Evolutionary conservation across 2,113 vertebrate species (phyloP).

Genomic region (Furnarius figulus): DNA sequence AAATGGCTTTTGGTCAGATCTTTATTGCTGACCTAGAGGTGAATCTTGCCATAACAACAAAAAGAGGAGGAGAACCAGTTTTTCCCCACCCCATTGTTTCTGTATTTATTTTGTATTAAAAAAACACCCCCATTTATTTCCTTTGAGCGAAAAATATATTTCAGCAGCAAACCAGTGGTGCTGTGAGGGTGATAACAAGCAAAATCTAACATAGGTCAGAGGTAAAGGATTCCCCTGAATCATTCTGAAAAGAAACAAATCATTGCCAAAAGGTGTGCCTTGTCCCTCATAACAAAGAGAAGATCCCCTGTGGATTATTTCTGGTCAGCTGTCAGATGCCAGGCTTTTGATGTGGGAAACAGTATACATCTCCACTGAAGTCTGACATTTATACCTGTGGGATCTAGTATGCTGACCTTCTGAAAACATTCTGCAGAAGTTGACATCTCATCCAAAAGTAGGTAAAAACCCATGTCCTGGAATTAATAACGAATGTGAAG

Average conservation of each 20-base stretch:
- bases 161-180: background rate
- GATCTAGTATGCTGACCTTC: constrained; percentile 60
- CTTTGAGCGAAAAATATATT: background rate
- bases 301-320: constrained; percentile 59
- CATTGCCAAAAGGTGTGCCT: constrained; percentile 23
- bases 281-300: constrained; percentile 48
- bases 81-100: background rate
- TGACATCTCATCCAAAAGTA: constrained; percentile 70
- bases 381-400: constrained; percentile 60
- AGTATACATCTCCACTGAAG: constrained; percentile 27
- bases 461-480: constrained; percentile 62
- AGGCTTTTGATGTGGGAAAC: constrained; percentile 66
- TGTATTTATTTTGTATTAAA: background rate
- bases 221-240: constrained; percentile 45
- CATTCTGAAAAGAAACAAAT: constrained; percentile 49
- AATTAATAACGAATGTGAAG: constrained; percentile 67
- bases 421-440: constrained; percentile 65
- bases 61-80: background rate
- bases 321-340: constrained; percentile 64
- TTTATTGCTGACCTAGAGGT: background rate
- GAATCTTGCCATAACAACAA: background rate
- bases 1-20: background rate
- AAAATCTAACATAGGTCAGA: constrained; percentile 26
- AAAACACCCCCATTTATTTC: background rate
- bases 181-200: constrained; percentile 34